Base-by-base conservation (phyloP, 2,888 invertebrate genomes). In the Acrobasis suavella region DNA sequence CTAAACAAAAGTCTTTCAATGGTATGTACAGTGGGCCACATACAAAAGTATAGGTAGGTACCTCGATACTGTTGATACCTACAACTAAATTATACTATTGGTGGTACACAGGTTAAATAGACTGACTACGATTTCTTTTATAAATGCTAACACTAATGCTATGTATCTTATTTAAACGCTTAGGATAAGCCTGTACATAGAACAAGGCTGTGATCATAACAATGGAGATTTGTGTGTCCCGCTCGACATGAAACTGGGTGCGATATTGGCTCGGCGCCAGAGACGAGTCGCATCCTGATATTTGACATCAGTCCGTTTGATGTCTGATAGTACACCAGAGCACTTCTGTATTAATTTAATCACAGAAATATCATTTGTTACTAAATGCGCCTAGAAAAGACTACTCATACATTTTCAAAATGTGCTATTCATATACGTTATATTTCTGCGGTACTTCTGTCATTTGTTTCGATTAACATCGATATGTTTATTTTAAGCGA, bases 191-290 rank as follows among this genome's bases (percentile, higher is more conserved):
- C 50, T 55, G 42, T 50, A 55, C 39, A 32, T 55, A 46, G n/a
- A 15, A 42, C 49, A 32, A 55, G 55, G 42, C 65, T 67, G 63
- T 65, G 68, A 63, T 60, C 68, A 70, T 69, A 68, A 62, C 61
- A 65, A 71, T 70, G 63, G 65, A 67, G 68, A 64, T 64, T 66
- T 62, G 62, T 62, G 69, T 67, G 67, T 67, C 67, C 69, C 64
- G 68, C 66, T 62, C 65, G 66, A 68, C 62, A 63, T 68, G 67
- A 70, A 66, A 64, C 67, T 62, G 64, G 68, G 55, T 60, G 51
- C 54, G 63, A 69, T 72, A 67, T 74, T 82, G 85, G 85, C 81
- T 61, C 50, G 42, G 37, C 65, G 79, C 84, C 84, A 83, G 69
- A 54, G 64, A 58, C 54, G 7, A 37, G 51, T 51, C 38, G 16